Evolutionary conservation across 2,113 vertebrate species (phyloP), one percentile per base, ranked within the genome.

Genomic region (Donacobius atricapilla): DNA sequence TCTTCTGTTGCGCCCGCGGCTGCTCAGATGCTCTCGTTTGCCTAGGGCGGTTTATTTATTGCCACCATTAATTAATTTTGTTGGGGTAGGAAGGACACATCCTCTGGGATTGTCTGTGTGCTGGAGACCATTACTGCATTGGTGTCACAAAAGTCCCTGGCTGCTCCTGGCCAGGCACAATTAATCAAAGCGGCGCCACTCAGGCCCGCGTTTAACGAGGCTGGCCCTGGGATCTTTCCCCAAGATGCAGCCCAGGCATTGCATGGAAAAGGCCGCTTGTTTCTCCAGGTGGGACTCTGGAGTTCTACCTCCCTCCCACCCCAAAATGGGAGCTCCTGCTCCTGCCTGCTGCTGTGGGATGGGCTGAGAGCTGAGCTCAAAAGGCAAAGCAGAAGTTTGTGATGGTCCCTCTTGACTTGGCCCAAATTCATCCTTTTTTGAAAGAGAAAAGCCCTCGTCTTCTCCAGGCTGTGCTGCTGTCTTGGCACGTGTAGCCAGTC

Each of bases 41-140:
- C 80, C 78, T 40, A 61, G 77, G 44, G 72, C 20, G 51, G 23
- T 79, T 95, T 94, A 96, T 96, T 97, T 97, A 95, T 93, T 89
- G 93, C 79, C 70, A 89, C 79, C 80, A 54, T 91, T 81, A 91
- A 96, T 96, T 94, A 92, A 89, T 79, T 83, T 61, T 21, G 6
- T 80, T 95, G 68, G 81, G 65, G 51, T 68, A 50, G 94, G 81
- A 89, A 96, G 84, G 89, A 93, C 76, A 81, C 75, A 31, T 92
- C 96, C 89, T 71, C 42, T 0, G 94, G 83, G 95, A 91, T 4
- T 22, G 90, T 87, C 91, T 97, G 85, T 7, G 15, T 15, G 47
- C 71, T 96, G 90, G 51, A 93, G 93, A 96, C 89, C 88, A 91
- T 97, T 85, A 95, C 88, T 95, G 66, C 86, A 88, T 73, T 54